phyloP scores from a whole-genome alignment of 2,113 vertebrate species.

The Propithecus coquereli region DNA sequence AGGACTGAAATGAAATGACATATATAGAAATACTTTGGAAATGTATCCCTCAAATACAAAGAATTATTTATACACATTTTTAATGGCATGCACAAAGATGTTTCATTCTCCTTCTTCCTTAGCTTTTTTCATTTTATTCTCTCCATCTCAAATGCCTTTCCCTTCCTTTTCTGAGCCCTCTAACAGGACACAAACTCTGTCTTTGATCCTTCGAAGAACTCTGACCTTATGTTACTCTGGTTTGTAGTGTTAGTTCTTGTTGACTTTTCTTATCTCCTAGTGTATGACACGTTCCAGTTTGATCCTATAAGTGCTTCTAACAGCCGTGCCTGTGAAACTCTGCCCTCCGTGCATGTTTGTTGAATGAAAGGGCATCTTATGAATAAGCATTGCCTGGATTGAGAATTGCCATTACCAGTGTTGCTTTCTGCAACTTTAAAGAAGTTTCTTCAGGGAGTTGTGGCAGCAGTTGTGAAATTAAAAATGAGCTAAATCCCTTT shows the following conservation, averaged over 20 bases:
- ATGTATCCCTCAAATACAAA: not conserved
- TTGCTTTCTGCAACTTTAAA: not conserved
- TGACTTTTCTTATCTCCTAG: constrained; percentile 41
- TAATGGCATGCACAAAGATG: not conserved
- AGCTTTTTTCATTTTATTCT: not conserved
- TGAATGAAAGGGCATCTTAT: constrained; percentile 2
- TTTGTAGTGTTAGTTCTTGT: not conserved
- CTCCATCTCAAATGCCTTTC: not conserved
- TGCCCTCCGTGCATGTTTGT: not conserved
- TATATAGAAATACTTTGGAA: constrained; percentile 1
- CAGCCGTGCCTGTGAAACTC: not conserved
- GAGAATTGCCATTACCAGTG: not conserved
- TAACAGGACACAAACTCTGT: not conserved
- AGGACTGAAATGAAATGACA: not conserved
- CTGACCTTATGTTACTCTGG: not conserved
- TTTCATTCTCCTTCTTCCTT: not conserved
- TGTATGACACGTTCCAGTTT: not conserved
- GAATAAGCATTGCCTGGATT: not conserved
- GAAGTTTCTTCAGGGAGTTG: not conserved
- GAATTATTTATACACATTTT: not conserved
- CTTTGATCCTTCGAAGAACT: not conserved
- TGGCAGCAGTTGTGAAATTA: not conserved
- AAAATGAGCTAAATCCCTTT: not conserved
- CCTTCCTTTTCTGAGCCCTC: not conserved
- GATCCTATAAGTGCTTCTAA: not conserved